Evolutionary conservation across 2,888 invertebrate genomes (phyloP).

Genomic region (Melanchra persicariae): DNA sequence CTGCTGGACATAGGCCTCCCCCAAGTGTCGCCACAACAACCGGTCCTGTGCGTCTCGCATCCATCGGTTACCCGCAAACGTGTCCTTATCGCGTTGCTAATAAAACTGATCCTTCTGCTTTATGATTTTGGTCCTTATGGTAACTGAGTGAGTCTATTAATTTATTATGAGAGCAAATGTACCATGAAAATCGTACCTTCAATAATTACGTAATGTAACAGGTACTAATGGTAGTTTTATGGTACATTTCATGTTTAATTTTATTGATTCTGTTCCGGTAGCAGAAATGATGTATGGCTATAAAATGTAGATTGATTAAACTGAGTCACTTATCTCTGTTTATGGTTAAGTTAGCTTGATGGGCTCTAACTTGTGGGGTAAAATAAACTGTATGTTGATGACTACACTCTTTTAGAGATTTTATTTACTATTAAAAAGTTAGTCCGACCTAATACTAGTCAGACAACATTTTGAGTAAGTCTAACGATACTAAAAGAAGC

Average conservation of each 20-base stretch:
- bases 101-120: slow-evolving; percentile 31
- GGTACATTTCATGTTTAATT: slow-evolving; percentile 54
- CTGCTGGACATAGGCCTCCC: too few species aligned
- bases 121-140: slow-evolving; percentile 5
- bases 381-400: neutral
- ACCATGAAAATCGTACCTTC: slow-evolving; percentile 47
- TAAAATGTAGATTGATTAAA: slow-evolving; percentile 48
- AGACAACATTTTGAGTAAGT: neutral
- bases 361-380: neutral
- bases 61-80: too few species aligned
- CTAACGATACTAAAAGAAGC: neutral
- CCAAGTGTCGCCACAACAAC: too few species aligned
- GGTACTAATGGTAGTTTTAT: slow-evolving; percentile 49
- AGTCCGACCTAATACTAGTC: neutral
- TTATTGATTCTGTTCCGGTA: slow-evolving; percentile 59
- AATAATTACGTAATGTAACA: slow-evolving; percentile 49
- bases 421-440: neutral
- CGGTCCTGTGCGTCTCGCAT: too few species aligned
- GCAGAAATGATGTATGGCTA: slow-evolving; percentile 40
- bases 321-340: slow-evolving; percentile 20
- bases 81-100: neutral
- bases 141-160: slow-evolving; percentile 31
- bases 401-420: neutral
- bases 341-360: slow-evolving; percentile 25
- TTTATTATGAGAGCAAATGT: slow-evolving; percentile 50